Evolutionary conservation across 2,113 vertebrate genomes (phyloP).

Genomic region (Larimichthys crocea): DNA sequence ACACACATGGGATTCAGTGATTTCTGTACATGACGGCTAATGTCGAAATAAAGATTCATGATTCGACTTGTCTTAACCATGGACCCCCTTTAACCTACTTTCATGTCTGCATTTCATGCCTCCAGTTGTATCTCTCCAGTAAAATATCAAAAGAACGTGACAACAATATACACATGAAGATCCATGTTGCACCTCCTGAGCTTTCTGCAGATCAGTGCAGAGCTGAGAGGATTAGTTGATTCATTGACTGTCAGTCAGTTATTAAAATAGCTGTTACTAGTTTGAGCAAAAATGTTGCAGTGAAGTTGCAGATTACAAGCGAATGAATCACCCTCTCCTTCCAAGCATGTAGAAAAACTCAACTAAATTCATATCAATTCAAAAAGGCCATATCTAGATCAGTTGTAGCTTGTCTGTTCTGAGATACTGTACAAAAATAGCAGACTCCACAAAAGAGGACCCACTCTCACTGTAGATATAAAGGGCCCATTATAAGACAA

Average conservation of each 20-base stretch:
- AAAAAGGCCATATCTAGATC: too few species aligned
- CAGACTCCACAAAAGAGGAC: too few species aligned
- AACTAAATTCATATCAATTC: too few species aligned
- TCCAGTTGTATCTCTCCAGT: neutral
- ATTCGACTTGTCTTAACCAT: neutral
- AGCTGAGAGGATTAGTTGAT: neutral
- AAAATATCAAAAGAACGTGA: neutral
- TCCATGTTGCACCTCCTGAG: neutral
- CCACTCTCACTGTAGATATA: too few species aligned
- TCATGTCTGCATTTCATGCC: neutral
- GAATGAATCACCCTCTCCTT: too few species aligned
- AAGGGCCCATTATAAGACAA: too few species aligned
- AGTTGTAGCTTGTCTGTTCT: too few species aligned
- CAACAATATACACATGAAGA: neutral
- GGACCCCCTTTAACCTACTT: neutral
- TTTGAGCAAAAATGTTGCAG: too few species aligned
- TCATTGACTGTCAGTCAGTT: neutral
- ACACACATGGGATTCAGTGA: constrained; percentile 22
- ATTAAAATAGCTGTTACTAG: neutral
- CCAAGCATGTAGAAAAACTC: too few species aligned
- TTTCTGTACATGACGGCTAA: neutral
- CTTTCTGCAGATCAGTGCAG: neutral
- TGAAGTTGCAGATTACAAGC: too few species aligned
- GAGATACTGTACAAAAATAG: too few species aligned
- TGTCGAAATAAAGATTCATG: neutral